phyloP scores from a whole-genome alignment of 37 sponge, comb jelly and placozoan species.

The Oscarella lobularis region DNA sequence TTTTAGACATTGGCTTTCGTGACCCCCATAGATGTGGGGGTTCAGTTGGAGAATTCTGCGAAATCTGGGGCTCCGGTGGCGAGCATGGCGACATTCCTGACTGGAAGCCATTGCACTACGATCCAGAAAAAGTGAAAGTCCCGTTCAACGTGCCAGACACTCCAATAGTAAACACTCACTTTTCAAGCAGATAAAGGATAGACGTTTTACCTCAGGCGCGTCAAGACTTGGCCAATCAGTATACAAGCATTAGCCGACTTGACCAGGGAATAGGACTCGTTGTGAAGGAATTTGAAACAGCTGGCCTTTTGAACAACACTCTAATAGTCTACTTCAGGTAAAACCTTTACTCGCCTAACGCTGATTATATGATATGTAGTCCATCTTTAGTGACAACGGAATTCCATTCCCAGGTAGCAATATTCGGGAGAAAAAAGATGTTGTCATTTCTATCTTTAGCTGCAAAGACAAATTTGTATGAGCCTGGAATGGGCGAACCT shows the following conservation, averaged over 20 bases:
- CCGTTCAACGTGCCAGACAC: slow-evolving; percentile 62
- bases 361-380: too few species aligned
- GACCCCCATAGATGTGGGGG: slow-evolving; percentile 44
- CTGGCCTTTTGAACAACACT: slow-evolving; percentile 30
- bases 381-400: slow-evolving; percentile 34
- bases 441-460: neutral
- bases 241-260: slow-evolving; percentile 43
- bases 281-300: slow-evolving; percentile 26
- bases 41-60: slow-evolving; percentile 34
- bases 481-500: slow-evolving; percentile 50
- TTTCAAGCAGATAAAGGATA: neutral
- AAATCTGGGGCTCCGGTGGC: slow-evolving; percentile 16
- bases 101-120: slow-evolving; percentile 52
- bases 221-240: slow-evolving; percentile 47
- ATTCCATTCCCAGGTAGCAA: slow-evolving; percentile 41
- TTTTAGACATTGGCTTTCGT: slow-evolving; percentile 44
- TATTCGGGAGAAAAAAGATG: neutral
- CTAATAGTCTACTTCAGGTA: slow-evolving; percentile 30
- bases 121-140: slow-evolving; percentile 37
- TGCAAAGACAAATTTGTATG: slow-evolving; percentile 73
- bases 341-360: too few species aligned
- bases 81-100: slow-evolving; percentile 47
- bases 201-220: neutral
- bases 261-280: slow-evolving; percentile 69
- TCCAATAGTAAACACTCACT: slow-evolving; percentile 15